Base-by-base conservation (phyloP, 2,797 vertebrate species). In the Hirundo rustica region DNA sequence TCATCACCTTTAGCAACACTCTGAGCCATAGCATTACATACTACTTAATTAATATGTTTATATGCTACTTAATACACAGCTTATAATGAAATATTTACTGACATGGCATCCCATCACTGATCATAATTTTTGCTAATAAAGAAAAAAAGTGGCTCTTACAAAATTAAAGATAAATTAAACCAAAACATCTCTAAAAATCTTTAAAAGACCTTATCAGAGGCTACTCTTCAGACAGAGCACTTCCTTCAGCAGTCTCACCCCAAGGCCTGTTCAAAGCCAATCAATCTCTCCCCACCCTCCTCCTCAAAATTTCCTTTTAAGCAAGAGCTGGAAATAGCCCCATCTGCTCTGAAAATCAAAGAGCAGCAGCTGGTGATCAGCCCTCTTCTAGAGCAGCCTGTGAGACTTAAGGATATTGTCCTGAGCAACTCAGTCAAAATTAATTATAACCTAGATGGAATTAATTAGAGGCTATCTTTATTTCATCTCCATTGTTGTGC, bases 381-480 rank as follows among this genome's bases (percentile, higher is more conserved):
- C 57, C 76, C 81, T 70, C 66, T 81, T 73, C 58, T 30, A 75
- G 8, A 50, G 72, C 79, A 90, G 68, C 38, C 93, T 78, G 55
- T 3, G 79, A 74, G 85, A 75, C 65, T 92, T 78, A 12, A 58
- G 64, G 73, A 92, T 81, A 88, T 95, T 95, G 93, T 92, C 92
- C 86, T 86, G 60, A 88, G 67, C 88, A 95, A 95, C 85, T 88
- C 91, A 88, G 82, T 91, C 95, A 94, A 94, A 96, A 93, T 94
- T 93, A 95, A 96, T 95, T 96, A 96, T 65, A 94, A 86, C 58
- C 54, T 86, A 83, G 81, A 64, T 73, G 84, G 93, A 93, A 97
- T 97, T 97, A 96, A 97, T 96, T 93, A 96, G 91, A 67, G 72
- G 76, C 77, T 92, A 96, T 96, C 89, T 91, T 73, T 77, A 93